Conservation (phyloP, 2,113 vertebrate species). For the Brevimyrus niger region DNA sequence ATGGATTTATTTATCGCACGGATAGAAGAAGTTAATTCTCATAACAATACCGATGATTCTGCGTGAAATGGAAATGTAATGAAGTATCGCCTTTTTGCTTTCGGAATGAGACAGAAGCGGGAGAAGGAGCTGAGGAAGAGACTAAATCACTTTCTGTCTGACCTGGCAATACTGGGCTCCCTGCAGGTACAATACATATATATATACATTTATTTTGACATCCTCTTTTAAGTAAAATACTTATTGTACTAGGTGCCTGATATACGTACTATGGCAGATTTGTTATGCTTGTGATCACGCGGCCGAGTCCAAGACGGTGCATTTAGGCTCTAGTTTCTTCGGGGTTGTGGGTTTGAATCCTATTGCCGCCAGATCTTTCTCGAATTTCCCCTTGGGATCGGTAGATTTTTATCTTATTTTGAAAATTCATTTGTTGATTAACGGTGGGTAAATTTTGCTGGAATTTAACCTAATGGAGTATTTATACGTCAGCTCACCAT, state of each 20-base stretch:
- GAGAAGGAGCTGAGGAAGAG: slow-evolving; percentile 57
- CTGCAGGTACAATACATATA: slow-evolving; percentile 48
- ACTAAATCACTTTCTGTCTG: slow-evolving; percentile 56
- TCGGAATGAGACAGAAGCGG: slow-evolving; percentile 37
- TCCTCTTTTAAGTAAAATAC: background rate
- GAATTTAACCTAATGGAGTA: background rate
- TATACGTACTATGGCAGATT: background rate
- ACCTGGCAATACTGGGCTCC: slow-evolving; percentile 60
- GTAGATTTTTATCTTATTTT: background rate
- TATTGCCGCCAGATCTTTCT: background rate
- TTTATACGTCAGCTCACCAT: background rate
- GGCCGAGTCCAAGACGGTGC: background rate
- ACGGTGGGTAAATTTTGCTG: background rate
- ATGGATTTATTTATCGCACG: background rate
- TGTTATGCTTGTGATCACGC: background rate
- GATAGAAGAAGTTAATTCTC: background rate
- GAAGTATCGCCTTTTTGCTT: slow-evolving; percentile 1
- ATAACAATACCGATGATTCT: background rate
- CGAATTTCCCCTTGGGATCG: background rate
- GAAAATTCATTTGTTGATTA: background rate
- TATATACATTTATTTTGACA: background rate
- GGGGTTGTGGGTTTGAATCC: background rate
- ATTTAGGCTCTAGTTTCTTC: background rate
- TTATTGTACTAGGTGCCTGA: background rate
- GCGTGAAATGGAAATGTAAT: background rate